Evolutionary conservation across 2,797 vertebrate genomes (phyloP), one percentile per base, ranked within the genome.

Genomic region (Champsocephalus gunnari): DNA sequence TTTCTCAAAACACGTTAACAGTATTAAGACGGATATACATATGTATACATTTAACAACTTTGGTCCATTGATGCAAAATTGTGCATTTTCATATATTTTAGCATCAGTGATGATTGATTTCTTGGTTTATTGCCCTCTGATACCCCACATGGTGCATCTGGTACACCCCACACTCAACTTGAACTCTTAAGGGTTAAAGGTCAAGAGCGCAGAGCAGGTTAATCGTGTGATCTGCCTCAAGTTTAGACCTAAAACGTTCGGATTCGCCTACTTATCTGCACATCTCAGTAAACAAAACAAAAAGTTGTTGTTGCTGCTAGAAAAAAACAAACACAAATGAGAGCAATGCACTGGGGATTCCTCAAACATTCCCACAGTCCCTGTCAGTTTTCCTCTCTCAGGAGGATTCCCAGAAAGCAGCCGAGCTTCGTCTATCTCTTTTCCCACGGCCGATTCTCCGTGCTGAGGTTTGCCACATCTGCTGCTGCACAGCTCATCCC

Each of bases 301-400:
- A 34, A 34, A 21, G 53, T 48, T 71, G 71, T 58, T 82, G 83
- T 77, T 83, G 75, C 58, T 71, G 65, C 19, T 55, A 12, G 13
- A 17, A 12, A 47, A 10, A 59, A 75, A 79, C 58, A 84, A 72
- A 83, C 34, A 70, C 38, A 69, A 60, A 56, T 44, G 69, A 71
- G 43, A 21, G 59, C 61, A 71, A 66, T 24, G 38, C 48, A 54
- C 54, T 13, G 38, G 59, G 45, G 63, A 84, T 72, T 75, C 69
- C 77, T 79, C 68, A 73, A 80, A 80, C 77, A 77, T 90, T 93
- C 90, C 90, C 92, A 92, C 89, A 88, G 58, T 79, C 64, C 9
- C 66, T 59, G 80, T 85, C 86, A 78, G 45, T 71, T 53, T 66
- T 1, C 61, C 59, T 72, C 87, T 85, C 84, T 66, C 5, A 72